Evolutionary conservation across 2,888 invertebrate species (phyloP).

Genomic region (Coelopa pilipes): DNA sequence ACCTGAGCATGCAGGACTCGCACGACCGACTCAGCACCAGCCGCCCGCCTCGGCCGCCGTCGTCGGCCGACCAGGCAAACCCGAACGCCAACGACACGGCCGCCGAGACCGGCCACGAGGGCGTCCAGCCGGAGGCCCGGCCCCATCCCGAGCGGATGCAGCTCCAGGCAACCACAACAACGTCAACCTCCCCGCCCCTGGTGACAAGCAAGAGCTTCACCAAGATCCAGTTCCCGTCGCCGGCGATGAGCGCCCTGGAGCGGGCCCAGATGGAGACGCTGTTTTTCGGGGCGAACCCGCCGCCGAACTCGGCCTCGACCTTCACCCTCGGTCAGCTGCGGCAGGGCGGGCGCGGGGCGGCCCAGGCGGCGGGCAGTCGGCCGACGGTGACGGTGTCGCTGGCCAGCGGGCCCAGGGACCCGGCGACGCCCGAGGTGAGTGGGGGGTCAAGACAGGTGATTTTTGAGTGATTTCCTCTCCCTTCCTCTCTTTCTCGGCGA

Average conservation of each 20-base stretch:
- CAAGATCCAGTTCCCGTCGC: background rate
- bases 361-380: background rate
- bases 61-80: too few relatives aligned
- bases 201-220: slow-evolving; percentile 22
- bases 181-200: slow-evolving; percentile 1
- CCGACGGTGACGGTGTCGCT: too few relatives aligned
- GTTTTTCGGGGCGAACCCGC: slow-evolving; percentile 25
- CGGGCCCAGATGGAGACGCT: slow-evolving; percentile 39
- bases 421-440: slow-evolving; percentile 32
- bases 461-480: background rate
- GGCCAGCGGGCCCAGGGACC: background rate
- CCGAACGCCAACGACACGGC: too few relatives aligned
- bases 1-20: slow-evolving; percentile 44
- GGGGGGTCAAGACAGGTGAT: background rate
- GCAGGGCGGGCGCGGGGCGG: background rate
- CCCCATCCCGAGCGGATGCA: too few relatives aligned
- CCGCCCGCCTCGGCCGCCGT: too few relatives aligned
- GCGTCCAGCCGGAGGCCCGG: too few relatives aligned
- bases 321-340: slow-evolving; percentile 25
- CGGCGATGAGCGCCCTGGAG: background rate
- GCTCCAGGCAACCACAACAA: too few relatives aligned
- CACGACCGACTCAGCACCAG: slow-evolving; percentile 18
- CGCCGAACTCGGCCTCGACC: slow-evolving; percentile 32
- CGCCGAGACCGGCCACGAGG: too few relatives aligned
- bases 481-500: background rate